Conservation (phyloP, 2,888 invertebrate species). For the Oscheius sp. region DNA sequence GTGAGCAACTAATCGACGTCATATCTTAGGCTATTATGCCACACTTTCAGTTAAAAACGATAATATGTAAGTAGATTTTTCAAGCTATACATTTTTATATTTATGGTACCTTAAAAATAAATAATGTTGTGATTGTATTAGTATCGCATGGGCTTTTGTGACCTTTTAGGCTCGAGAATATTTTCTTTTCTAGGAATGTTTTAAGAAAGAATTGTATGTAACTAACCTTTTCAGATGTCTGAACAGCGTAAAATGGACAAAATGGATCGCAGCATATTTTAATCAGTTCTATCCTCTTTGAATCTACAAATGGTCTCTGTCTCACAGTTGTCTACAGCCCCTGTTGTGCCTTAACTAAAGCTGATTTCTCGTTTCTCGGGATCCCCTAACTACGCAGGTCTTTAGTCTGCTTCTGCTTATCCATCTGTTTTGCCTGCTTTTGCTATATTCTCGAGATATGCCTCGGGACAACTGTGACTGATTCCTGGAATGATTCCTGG, state of each 20-base stretch:
- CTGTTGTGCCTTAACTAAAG: slow-evolving; percentile 29
- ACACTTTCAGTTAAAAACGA: background rate
- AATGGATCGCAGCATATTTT: slow-evolving; percentile 33
- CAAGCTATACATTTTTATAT: slow-evolving; percentile 4
- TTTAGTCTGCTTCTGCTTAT: background rate
- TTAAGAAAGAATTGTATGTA: background rate
- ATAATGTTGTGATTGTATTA: slow-evolving; percentile 20
- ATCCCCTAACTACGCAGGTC: slow-evolving; percentile 12
- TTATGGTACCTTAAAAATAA: slow-evolving; percentile 11
- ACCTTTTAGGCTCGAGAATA: too few species aligned
- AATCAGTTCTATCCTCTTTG: slow-evolving; percentile 5
- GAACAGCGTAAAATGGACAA: slow-evolving; percentile 29
- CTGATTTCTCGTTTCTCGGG: slow-evolving; percentile 27
- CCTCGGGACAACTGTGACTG: slow-evolving; percentile 28
- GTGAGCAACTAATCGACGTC: background rate
- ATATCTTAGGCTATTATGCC: background rate
- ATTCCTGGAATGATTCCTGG: slow-evolving; percentile 20
- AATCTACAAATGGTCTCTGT: slow-evolving; percentile 22
- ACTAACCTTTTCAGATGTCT: slow-evolving; percentile 31
- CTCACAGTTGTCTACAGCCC: slow-evolving; percentile 31
- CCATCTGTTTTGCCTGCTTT: background rate
- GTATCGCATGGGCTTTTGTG: background rate
- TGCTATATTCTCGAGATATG: slow-evolving; percentile 12
- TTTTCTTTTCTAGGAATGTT: background rate
- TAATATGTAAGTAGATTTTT: background rate